phyloP scores from a whole-genome alignment of 2,888 invertebrate genomes.

The Apoderus coryli region DNA sequence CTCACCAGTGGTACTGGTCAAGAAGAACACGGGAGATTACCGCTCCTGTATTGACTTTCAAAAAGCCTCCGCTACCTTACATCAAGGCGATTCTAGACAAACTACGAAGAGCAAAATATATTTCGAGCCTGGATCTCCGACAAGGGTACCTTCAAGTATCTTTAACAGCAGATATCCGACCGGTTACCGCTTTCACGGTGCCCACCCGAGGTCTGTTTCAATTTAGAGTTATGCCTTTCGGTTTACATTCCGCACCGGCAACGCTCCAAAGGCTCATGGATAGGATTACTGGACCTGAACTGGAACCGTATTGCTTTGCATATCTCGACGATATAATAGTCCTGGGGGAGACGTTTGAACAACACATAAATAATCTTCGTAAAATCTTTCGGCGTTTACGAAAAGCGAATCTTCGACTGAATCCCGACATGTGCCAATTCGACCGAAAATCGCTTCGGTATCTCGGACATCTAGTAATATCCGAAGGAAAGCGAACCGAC shows the following conservation, averaged over 20 bases:
- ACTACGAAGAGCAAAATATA: no score
- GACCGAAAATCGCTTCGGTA: constrained; percentile 16
- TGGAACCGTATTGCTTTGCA: constrained; percentile 16
- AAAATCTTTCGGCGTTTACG: constrained; percentile 10
- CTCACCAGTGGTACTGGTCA: no score
- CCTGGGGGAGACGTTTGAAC: constrained; percentile 13
- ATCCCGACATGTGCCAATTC: constrained; percentile 18
- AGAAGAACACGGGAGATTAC: no score
- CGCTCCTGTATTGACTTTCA: no score
- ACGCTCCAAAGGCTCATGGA: constrained; percentile 23
- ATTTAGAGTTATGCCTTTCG: constrained; percentile 24
- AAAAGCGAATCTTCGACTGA: constrained; percentile 8
- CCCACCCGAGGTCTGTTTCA: constrained; percentile 21
- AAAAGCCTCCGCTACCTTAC: no score
- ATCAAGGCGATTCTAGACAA: no score
- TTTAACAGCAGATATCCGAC: no score
- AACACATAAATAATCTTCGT: constrained; percentile 10
- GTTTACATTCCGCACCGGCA: constrained; percentile 20
- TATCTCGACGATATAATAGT: constrained; percentile 21
- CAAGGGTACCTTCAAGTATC: no score
- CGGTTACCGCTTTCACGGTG: constrained; percentile 21
- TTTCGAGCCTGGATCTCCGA: no score
- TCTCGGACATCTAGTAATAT: no score
- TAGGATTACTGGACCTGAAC: constrained; percentile 19
- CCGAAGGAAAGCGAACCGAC: no score